Percentiles rank a stretch among this genome's conserved stretches.
Conservation (phyloP, 2,888 invertebrate species). For the Apotomis betuletana region DNA sequence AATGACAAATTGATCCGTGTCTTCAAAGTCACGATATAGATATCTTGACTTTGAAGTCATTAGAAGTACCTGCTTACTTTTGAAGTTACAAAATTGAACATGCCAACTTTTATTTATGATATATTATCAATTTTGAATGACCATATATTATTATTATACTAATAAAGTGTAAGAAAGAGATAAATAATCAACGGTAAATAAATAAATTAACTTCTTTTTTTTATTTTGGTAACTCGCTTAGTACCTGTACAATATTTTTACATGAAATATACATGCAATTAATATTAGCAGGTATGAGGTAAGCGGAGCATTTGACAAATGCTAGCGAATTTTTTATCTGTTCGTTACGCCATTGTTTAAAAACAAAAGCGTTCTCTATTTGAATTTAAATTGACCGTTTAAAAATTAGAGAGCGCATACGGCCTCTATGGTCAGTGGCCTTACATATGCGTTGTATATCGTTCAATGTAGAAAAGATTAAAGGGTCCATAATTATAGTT, state of each 20-base stretch:
- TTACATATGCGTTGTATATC: slow-evolving; percentile 38
- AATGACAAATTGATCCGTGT: too few species aligned
- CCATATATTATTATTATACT: too few species aligned
- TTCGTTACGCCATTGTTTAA: slow-evolving; percentile 9
- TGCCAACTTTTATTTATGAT: too few species aligned
- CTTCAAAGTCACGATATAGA: too few species aligned
- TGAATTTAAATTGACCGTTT: slow-evolving; percentile 32
- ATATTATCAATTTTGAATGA: too few species aligned
- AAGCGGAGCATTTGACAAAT: slow-evolving; percentile 15
- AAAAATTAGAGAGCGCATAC: slow-evolving; percentile 37
- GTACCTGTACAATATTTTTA: too few species aligned
- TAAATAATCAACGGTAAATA: too few species aligned
- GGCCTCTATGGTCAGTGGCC: slow-evolving; percentile 46
- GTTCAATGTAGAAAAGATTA: slow-evolving; percentile 42
- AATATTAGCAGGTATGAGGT: neutral
- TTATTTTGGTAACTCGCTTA: neutral
- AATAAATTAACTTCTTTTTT: neutral
- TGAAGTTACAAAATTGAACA: too few species aligned
- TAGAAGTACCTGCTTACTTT: too few species aligned
- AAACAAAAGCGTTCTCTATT: slow-evolving; percentile 25
- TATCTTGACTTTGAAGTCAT: too few species aligned
- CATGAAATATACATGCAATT: neutral
- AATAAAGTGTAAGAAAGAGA: too few species aligned
- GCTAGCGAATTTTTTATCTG: neutral
- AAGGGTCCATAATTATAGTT: slow-evolving; percentile 38